Percentiles rank a stretch among this genome's conserved stretches.
phyloP scores from a whole-genome alignment of 1,140 invertebrate genomes.

The Chlorops oryzae region DNA sequence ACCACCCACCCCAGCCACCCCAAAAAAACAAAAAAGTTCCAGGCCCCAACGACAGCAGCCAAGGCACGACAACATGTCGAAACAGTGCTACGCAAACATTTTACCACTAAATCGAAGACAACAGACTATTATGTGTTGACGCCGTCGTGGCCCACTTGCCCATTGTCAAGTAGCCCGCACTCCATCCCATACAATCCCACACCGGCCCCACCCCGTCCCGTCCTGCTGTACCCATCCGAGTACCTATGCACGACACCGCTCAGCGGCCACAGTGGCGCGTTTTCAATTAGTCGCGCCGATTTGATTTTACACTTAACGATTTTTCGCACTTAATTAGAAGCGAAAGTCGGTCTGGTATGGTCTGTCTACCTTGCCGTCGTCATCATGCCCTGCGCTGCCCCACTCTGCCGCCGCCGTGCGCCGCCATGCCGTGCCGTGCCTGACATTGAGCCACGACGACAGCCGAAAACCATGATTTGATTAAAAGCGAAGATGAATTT shows the following conservation, averaged over 20 bases:
- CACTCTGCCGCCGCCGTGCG: neutral
- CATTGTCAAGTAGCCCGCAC: no score
- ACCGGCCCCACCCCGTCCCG: neutral
- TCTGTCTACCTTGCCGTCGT: neutral
- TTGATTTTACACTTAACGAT: conserved; percentile 49
- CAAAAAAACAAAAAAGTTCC: no score
- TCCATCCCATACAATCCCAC: no score
- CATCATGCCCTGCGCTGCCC: neutral
- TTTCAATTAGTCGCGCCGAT: conserved; percentile 45
- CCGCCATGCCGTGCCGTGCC: neutral
- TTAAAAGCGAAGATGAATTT: conserved; percentile 49
- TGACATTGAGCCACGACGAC: conserved; percentile 1
- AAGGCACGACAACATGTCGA: no score
- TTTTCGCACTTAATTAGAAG: conserved; percentile 49
- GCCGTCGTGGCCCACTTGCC: no score
- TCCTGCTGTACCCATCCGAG: neutral
- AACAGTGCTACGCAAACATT: no score
- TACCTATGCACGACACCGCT: neutral
- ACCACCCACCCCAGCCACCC: conserved; percentile 6
- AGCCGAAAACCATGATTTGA: conserved; percentile 38
- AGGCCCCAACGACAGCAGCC: no score
- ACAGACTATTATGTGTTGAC: no score
- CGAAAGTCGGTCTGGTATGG: conserved; percentile 14
- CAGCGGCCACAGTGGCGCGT: neutral
- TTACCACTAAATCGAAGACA: no score